These are phyloP conservation scores for Hippolais icterina DNA, from an alignment of 2,113 vertebrate genomes.

Conservation along the genomic window DNA sequence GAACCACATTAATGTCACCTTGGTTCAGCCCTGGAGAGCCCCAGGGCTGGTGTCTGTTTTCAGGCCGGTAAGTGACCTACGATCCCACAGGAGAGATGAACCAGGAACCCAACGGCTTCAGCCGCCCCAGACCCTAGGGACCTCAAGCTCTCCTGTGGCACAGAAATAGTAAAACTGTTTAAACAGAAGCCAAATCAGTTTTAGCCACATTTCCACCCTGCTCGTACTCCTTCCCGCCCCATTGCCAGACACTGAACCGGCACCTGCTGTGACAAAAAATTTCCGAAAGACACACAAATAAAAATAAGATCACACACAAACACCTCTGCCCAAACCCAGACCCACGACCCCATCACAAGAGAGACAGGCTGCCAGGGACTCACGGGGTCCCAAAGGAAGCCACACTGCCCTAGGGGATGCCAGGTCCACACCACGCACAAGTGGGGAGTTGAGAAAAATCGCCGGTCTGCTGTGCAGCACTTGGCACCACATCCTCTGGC, in stretches of 20 bases:
- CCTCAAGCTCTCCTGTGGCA: neutral
- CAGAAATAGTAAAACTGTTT: neutral
- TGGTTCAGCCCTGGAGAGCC: neutral
- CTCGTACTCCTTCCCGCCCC: neutral
- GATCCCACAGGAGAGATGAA: neutral
- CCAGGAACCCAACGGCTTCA: fast-evolving
- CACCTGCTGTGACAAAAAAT: neutral
- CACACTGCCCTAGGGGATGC: neutral
- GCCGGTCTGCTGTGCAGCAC: fast-evolving
- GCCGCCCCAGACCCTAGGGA: neutral
- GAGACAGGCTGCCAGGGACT: neutral
- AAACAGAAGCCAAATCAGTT: neutral
- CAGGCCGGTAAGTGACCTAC: neutral
- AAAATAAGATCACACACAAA: neutral
- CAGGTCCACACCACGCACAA: fast-evolving
- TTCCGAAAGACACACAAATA: neutral
- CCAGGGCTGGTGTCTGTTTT: neutral
- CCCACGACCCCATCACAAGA: neutral
- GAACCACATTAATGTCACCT: too few species aligned
- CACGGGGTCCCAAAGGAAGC: neutral
- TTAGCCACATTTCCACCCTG: neutral
- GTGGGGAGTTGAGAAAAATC: neutral
- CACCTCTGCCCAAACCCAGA: neutral
- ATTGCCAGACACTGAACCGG: neutral
- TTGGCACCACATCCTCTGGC: neutral